These are phyloP conservation scores for Torymus tubicola DNA, from an alignment of 2,888 invertebrate species.

Conservation along the genomic window DNA sequence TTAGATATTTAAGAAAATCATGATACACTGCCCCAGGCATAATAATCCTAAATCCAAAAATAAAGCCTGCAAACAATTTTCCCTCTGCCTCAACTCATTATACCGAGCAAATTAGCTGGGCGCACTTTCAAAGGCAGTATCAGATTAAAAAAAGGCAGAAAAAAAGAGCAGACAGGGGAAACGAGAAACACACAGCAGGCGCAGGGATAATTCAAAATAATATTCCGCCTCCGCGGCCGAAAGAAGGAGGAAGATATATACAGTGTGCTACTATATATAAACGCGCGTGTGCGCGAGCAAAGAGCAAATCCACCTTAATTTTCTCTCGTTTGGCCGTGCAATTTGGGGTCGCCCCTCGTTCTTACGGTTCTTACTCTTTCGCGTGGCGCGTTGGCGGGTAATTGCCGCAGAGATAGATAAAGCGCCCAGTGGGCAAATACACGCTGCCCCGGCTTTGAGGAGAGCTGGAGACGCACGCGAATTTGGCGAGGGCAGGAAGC, in stretches of 20 bases:
- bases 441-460: constrained; percentile 11
- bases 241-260: neutral
- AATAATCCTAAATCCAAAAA: neutral
- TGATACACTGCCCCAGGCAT: no score
- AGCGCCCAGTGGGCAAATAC: constrained; percentile 48
- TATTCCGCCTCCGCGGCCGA: constrained; percentile 41
- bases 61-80: constrained; percentile 1
- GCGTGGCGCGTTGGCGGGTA: constrained; percentile 40
- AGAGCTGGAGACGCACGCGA: constrained; percentile 1
- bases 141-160: constrained; percentile 25
- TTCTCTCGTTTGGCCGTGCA: constrained; percentile 51
- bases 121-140: constrained; percentile 25
- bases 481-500: constrained; percentile 22
- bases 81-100: neutral
- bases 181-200: neutral
- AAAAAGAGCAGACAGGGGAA: constrained; percentile 3
- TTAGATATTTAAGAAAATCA: no score
- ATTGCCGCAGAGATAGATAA: constrained; percentile 46
- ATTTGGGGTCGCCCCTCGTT: constrained; percentile 40
- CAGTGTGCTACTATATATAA: neutral
- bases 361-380: constrained; percentile 6
- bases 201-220: constrained; percentile 50
- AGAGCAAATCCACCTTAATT: constrained; percentile 50
- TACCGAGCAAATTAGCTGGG: constrained; percentile 33
- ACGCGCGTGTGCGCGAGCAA: constrained; percentile 5